These are phyloP conservation scores for Chamaedrilus cognettii DNA, from an alignment of 2,888 invertebrate species.

Conservation along the genomic window DNA sequence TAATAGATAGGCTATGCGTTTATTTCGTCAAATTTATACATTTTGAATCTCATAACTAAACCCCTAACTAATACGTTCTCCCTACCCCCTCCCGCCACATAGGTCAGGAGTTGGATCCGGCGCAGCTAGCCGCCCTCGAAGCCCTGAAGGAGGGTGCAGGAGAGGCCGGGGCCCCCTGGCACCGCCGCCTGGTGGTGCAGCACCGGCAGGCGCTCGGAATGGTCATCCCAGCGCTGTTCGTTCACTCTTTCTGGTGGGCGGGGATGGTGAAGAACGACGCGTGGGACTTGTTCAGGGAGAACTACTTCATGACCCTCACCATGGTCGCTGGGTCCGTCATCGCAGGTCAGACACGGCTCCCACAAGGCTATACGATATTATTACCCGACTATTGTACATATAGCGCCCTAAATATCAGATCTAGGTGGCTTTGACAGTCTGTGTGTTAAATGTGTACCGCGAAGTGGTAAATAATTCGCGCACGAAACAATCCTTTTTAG, in stretches of 20 bases:
- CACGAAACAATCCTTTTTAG: too few species aligned
- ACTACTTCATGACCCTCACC: constrained; percentile 51
- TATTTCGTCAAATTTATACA: too few species aligned
- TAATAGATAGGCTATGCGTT: too few species aligned
- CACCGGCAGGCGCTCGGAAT: constrained; percentile 26
- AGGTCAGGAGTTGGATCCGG: constrained; percentile 7
- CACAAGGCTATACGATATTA: not conserved
- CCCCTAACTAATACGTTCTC: too few species aligned
- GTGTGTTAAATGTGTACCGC: too few species aligned
- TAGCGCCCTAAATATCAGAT: not conserved
- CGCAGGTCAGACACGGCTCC: constrained; percentile 40
- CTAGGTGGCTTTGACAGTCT: too few species aligned
- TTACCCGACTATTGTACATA: not conserved
- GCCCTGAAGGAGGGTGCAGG: too few species aligned
- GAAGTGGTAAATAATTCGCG: too few species aligned
- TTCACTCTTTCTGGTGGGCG: constrained; percentile 46
- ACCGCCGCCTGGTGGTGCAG: constrained; percentile 21
- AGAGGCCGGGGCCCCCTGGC: constrained; percentile 8
- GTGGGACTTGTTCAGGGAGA: constrained; percentile 45
- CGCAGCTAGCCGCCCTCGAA: not conserved
- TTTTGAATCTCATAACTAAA: too few species aligned
- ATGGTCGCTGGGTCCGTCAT: constrained; percentile 53
- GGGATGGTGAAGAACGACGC: constrained; percentile 44
- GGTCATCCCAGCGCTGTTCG: constrained; percentile 27
- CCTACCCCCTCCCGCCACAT: too few species aligned